Evolutionary conservation across 2,113 vertebrate genomes (phyloP).

Genomic region (Labeo rohita): DNA sequence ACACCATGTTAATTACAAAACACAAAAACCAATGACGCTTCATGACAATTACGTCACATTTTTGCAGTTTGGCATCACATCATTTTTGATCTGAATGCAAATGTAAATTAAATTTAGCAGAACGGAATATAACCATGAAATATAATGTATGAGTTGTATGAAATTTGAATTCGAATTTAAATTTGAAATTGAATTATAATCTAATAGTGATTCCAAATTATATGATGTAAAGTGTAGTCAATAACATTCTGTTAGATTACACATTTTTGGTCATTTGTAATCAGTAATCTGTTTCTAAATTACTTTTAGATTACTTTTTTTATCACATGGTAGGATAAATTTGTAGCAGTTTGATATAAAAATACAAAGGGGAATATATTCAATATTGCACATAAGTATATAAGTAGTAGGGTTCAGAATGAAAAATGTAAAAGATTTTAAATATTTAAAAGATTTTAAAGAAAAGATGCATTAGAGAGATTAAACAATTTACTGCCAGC

Average conservation of each 20-base stretch:
- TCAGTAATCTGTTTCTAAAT: neutral
- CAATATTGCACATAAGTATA: too few relatives aligned
- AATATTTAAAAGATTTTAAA: too few relatives aligned
- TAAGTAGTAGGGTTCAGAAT: too few relatives aligned
- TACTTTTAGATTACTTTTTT: neutral
- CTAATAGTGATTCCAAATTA: neutral
- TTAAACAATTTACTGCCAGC: too few relatives aligned
- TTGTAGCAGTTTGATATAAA: neutral
- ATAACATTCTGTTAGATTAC: neutral
- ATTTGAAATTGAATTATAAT: neutral
- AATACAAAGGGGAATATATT: too few relatives aligned
- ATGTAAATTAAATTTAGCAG: neutral
- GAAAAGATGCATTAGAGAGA: too few relatives aligned
- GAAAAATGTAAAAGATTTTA: too few relatives aligned
- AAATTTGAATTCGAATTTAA: too few relatives aligned
- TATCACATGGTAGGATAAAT: neutral
- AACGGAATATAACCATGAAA: neutral
- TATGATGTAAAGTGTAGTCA: neutral
- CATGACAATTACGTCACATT: neutral
- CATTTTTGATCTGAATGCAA: neutral
- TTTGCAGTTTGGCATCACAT: neutral
- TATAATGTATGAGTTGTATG: neutral
- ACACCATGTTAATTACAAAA: neutral
- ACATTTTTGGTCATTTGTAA: neutral
- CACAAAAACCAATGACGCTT: neutral